These are phyloP conservation scores for Porites cylindrica DNA, from an alignment of 92 coral and sea anemone species.

Conservation along the genomic window DNA sequence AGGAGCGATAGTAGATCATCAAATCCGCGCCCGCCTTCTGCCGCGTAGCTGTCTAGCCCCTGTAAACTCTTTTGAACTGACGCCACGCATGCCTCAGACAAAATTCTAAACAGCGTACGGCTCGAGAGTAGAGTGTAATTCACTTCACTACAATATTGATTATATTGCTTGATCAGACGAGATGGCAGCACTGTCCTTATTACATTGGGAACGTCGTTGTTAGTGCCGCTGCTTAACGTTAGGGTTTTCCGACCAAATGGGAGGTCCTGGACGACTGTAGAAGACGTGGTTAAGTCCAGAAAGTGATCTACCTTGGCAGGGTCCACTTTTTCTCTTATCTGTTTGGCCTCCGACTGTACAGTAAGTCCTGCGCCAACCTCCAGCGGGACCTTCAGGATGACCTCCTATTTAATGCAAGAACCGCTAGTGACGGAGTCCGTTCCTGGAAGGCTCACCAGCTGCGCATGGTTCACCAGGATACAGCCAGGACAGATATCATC, in stretches of 20 bases:
- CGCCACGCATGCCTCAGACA: conserved; percentile 53
- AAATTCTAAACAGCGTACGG: conserved; percentile 47
- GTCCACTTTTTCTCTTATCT: conserved; percentile 39
- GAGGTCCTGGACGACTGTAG: conserved; percentile 57
- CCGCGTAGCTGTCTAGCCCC: conserved; percentile 45
- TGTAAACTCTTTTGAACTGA: conserved; percentile 62
- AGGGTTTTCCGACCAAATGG: conserved; percentile 63
- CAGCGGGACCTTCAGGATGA: conserved; percentile 45
- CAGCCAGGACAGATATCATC: conserved; percentile 41
- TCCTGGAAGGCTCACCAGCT: conserved; percentile 48
- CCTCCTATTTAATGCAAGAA: conserved; percentile 37
- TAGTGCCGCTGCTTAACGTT: conserved; percentile 19
- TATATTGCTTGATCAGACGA: conserved; percentile 50
- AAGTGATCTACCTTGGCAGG: conserved; percentile 56
- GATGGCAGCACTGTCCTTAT: conserved; percentile 59
- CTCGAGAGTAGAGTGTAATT: conserved; percentile 48
- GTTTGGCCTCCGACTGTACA: conserved; percentile 22
- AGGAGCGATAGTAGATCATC: not conserved
- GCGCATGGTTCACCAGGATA: conserved; percentile 52
- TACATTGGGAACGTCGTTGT: conserved; percentile 59
- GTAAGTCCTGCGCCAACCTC: conserved; percentile 40
- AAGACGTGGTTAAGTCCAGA: conserved; percentile 53
- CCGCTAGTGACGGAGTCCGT: conserved; percentile 44
- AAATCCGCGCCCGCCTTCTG: too few species aligned
- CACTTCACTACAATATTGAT: conserved; percentile 50